A percentile compares a stretch with the other conserved stretches of the same genome.
phyloP scores from a whole-genome alignment of 2,797 vertebrate genomes.

The Melanotaenia trifasciata region DNA sequence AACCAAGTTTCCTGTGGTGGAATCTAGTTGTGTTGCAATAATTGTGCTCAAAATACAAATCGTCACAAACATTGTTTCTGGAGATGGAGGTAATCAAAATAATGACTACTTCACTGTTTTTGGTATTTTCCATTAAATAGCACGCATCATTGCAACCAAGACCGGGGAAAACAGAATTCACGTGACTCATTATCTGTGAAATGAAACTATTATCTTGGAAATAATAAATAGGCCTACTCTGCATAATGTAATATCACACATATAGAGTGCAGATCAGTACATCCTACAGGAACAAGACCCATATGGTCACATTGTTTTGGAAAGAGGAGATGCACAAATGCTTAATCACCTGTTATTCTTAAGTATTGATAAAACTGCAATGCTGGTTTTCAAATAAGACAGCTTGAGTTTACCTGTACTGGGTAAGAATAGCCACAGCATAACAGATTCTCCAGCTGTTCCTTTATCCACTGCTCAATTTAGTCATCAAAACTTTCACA shows the following conservation, averaged over 20 bases:
- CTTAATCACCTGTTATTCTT: slow-evolving; percentile 77
- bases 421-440: slow-evolving; percentile 78
- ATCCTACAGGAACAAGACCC: slow-evolving; percentile 69
- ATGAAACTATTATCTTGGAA: slow-evolving; percentile 71
- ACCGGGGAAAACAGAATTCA: slow-evolving; percentile 7
- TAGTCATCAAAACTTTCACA: slow-evolving; percentile 80
- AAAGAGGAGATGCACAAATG: slow-evolving; percentile 66
- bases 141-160: slow-evolving; percentile 37
- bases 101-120: slow-evolving; percentile 50
- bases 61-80: slow-evolving; percentile 58
- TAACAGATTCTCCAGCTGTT: slow-evolving; percentile 80
- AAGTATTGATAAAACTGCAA: slow-evolving; percentile 69
- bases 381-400: slow-evolving; percentile 64
- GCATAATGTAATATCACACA: slow-evolving; percentile 63
- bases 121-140: slow-evolving; percentile 49
- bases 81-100: slow-evolving; percentile 57
- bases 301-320: slow-evolving; percentile 75
- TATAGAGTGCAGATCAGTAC: slow-evolving; percentile 48
- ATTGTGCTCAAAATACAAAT: slow-evolving; percentile 49
- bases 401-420: slow-evolving; percentile 73
- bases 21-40: slow-evolving; percentile 59
- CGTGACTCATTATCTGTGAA: slow-evolving; percentile 62
- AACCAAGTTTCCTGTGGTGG: slow-evolving; percentile 64
- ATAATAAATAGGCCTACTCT: slow-evolving; percentile 64
- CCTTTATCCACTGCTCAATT: slow-evolving; percentile 74